These are phyloP conservation scores for Adelognathus sp. DNA, from an alignment of 2,888 invertebrate species.

Conservation along the genomic window DNA sequence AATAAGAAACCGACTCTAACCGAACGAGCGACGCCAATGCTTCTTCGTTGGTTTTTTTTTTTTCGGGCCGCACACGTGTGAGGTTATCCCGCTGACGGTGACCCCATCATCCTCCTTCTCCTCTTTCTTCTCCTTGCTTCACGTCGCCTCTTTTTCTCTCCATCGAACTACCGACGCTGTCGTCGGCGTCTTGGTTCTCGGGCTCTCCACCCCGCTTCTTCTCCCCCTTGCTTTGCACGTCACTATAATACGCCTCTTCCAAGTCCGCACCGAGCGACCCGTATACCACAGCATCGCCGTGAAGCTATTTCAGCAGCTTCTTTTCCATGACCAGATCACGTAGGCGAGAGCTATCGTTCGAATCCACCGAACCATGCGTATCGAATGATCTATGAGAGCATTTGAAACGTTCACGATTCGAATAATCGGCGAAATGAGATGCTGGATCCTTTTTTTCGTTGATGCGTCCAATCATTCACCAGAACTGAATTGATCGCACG, in stretches of 20 bases:
- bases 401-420: not conserved
- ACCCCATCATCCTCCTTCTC: slow-evolving; percentile 71
- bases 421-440: not conserved
- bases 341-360: slow-evolving; percentile 39
- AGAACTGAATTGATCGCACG: too few species aligned
- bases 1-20: slow-evolving; percentile 47
- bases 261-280: slow-evolving; percentile 40
- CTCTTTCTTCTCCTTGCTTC: slow-evolving; percentile 37
- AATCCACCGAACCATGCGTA: slow-evolving; percentile 20
- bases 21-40: slow-evolving; percentile 59
- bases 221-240: slow-evolving; percentile 56
- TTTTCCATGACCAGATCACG: slow-evolving; percentile 44
- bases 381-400: not conserved
- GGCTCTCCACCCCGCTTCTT: slow-evolving; percentile 58
- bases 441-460: not conserved
- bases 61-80: slow-evolving; percentile 75
- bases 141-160: slow-evolving; percentile 23
- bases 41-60: slow-evolving; percentile 54
- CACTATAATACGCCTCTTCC: slow-evolving; percentile 54
- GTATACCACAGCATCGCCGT: slow-evolving; percentile 55
- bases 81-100: slow-evolving; percentile 74
- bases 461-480: not conserved
- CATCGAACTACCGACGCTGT: slow-evolving; percentile 33
- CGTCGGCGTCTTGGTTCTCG: slow-evolving; percentile 48
- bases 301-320: slow-evolving; percentile 45